Evolutionary conservation across 2,797 vertebrate species (phyloP).

Genomic region (Esox lucius): DNA sequence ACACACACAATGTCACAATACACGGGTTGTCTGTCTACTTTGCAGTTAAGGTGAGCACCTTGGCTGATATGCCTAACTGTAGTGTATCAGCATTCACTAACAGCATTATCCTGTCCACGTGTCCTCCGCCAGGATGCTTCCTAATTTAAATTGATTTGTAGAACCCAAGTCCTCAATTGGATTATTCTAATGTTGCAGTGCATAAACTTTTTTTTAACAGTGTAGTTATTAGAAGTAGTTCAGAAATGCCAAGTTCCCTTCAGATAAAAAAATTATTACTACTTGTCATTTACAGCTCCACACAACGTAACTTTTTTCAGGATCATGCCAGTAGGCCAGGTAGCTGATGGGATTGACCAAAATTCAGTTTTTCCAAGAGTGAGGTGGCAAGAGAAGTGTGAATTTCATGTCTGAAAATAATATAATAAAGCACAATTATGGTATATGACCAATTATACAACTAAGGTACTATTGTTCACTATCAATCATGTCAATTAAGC

Average conservation of each 20-base stretch:
- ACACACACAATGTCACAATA: slow-evolving; percentile 26
- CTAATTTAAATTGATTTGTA: slow-evolving; percentile 60
- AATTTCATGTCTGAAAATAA: neutral
- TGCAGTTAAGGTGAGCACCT: slow-evolving; percentile 35
- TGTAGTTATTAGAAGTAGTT: slow-evolving; percentile 23
- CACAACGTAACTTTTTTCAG: neutral
- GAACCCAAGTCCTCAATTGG: slow-evolving; percentile 47
- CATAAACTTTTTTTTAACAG: slow-evolving; percentile 37
- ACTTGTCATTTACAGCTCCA: neutral
- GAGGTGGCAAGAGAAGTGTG: neutral
- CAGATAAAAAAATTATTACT: no score
- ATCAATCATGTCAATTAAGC: neutral
- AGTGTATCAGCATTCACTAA: slow-evolving; percentile 21
- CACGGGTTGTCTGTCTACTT: slow-evolving; percentile 57
- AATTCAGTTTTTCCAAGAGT: neutral
- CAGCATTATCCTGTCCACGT: slow-evolving; percentile 53
- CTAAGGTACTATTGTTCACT: neutral
- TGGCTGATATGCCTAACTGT: slow-evolving; percentile 24
- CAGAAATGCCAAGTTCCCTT: neutral
- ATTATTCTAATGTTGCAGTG: slow-evolving; percentile 57
- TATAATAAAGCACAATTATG: no score
- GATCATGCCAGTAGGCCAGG: slow-evolving; percentile 1
- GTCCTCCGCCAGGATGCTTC: slow-evolving; percentile 61
- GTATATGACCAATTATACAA: no score
- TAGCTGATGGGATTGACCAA: neutral